Percentiles rank a stretch among this genome's conserved stretches.
Conservation (phyloP, 2,888 invertebrate species). For the Leptopilina syphax region DNA sequence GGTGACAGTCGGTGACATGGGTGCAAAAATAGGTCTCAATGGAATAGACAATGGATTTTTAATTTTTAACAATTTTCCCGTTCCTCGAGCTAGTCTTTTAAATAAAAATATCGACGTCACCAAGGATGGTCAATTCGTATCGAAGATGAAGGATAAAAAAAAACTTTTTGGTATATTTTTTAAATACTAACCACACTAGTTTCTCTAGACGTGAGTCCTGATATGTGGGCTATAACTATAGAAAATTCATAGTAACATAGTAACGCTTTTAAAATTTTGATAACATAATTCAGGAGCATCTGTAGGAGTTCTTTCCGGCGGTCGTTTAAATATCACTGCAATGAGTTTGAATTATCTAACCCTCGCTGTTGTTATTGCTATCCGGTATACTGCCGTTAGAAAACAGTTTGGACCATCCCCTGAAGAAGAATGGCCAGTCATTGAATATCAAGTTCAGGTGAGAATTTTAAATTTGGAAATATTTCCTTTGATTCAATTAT, state of each 20-base stretch:
- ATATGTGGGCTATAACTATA: no score
- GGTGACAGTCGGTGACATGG: constrained; percentile 93
- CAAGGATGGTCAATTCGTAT: constrained; percentile 88
- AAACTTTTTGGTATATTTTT: constrained; percentile 84
- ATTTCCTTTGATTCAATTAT: no score
- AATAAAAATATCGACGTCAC: constrained; percentile 93
- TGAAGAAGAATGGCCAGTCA: constrained; percentile 86
- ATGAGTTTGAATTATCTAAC: constrained; percentile 82
- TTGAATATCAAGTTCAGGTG: constrained; percentile 95
- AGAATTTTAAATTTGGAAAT: neutral
- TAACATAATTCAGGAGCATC: constrained; percentile 79
- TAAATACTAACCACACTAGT: no score
- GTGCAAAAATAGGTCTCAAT: constrained; percentile 93
- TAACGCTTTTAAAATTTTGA: no score
- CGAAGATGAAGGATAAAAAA: constrained; percentile 88
- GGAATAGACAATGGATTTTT: constrained; percentile 95
- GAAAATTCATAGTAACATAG: no score
- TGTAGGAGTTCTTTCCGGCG: constrained; percentile 89
- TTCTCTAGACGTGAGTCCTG: no score
- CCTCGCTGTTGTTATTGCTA: constrained; percentile 89
- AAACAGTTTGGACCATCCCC: constrained; percentile 91
- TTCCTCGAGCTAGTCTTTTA: constrained; percentile 88
- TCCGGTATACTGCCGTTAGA: constrained; percentile 91
- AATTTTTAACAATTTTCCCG: constrained; percentile 87
- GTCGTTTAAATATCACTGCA: constrained; percentile 86